phyloP scores from a whole-genome alignment of 2,797 vertebrate genomes.

The Eulemur albifrons region DNA sequence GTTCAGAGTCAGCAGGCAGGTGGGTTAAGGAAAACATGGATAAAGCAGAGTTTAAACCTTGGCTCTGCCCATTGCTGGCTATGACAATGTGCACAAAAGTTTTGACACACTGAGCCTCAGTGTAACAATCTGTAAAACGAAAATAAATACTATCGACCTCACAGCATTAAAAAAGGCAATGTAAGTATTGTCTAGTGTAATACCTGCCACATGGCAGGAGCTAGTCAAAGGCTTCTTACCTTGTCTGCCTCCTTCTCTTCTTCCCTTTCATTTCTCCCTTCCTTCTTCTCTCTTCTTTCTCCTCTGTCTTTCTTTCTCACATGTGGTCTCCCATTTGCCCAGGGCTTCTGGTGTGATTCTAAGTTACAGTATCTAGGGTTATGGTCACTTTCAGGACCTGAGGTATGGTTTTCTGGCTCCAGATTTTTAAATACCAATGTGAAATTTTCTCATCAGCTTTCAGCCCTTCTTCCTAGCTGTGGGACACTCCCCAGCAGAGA shows the following conservation, averaged over 20 bases:
- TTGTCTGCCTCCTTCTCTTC: not conserved
- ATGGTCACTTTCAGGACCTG: not conserved
- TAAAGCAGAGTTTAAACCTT: not conserved
- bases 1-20: not conserved
- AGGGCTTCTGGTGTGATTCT: not conserved
- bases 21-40: not conserved
- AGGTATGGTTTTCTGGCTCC: not conserved
- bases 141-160: not conserved
- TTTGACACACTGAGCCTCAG: not conserved
- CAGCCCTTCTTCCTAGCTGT: not conserved
- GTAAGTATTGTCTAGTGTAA: not conserved
- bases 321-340: not conserved
- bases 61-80: not conserved
- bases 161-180: not conserved
- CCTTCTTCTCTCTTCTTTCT: not conserved
- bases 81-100: not conserved
- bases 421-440: not conserved
- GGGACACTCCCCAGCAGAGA: not conserved
- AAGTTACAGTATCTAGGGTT: not conserved
- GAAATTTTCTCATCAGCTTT: not conserved
- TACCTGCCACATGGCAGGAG: not conserved
- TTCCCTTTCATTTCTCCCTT: fast-evolving
- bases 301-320: not conserved
- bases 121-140: constrained; percentile 19
- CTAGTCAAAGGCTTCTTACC: not conserved